phyloP scores from a whole-genome alignment of 2,113 vertebrate species.

The Todiramphus chloris region DNA sequence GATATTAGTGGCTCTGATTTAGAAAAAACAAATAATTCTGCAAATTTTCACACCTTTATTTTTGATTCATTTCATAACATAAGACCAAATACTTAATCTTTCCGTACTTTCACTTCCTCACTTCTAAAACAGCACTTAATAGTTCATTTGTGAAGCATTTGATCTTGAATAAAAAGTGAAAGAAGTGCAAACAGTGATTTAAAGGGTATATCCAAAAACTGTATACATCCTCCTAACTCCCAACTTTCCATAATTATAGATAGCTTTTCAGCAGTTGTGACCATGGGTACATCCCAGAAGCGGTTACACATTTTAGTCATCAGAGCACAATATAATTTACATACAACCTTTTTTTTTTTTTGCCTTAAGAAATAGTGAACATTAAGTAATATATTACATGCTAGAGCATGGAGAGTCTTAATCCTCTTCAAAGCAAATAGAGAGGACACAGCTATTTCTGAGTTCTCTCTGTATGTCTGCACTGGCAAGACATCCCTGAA shows the following conservation, averaged over 20 bases:
- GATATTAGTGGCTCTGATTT: not conserved
- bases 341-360: not conserved
- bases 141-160: not conserved
- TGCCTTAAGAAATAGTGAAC: not conserved
- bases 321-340: not conserved
- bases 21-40: not conserved
- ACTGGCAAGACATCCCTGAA: not conserved
- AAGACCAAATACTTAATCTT: not conserved
- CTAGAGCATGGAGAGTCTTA: not conserved
- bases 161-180: not conserved
- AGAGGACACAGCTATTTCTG: not conserved
- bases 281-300: not conserved
- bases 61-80: not conserved
- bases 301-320: not conserved
- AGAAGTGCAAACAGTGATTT: not conserved
- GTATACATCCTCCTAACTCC: not conserved
- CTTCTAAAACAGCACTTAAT: not conserved
- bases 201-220: not conserved
- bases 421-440: not conserved
- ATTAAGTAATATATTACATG: not conserved
- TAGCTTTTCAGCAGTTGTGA: not conserved
- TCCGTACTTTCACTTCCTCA: not conserved
- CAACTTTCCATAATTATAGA: not conserved
- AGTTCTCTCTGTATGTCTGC: rapidly evolving
- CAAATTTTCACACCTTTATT: not conserved